These are phyloP conservation scores for Erythrolamprus reginae DNA, from an alignment of 2,113 vertebrate species.

Conservation along the genomic window DNA sequence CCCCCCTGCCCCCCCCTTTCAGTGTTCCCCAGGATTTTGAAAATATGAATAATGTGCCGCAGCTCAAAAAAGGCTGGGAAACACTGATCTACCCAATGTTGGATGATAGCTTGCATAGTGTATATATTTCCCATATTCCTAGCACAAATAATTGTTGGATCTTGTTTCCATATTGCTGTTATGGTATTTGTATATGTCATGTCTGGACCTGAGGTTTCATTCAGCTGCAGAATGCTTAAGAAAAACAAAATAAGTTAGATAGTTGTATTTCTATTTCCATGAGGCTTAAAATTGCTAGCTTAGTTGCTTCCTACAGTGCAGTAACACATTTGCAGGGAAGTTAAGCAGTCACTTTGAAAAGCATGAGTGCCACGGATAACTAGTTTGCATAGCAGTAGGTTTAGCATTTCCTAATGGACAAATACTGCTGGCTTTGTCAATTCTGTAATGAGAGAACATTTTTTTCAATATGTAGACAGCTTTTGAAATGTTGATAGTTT, in stretches of 20 bases:
- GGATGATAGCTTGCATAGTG: conserved; percentile 10
- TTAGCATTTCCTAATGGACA: background rate
- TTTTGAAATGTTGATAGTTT: background rate
- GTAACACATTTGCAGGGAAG: background rate
- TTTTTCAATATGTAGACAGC: background rate
- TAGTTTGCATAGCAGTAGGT: background rate
- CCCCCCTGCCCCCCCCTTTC: too few relatives aligned
- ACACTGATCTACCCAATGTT: conserved; percentile 10
- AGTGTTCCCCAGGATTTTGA: too few relatives aligned
- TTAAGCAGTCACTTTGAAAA: background rate
- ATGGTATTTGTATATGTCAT: background rate
- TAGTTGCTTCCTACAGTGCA: background rate
- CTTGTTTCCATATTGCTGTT: background rate
- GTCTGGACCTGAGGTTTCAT: background rate
- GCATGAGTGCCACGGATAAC: background rate
- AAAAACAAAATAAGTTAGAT: background rate
- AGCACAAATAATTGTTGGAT: background rate
- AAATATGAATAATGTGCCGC: too few relatives aligned
- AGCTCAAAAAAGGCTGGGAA: too few relatives aligned
- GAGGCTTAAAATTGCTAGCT: background rate
- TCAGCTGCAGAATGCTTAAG: background rate
- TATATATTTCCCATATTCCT: background rate
- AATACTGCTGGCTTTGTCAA: background rate
- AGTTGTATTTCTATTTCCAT: background rate
- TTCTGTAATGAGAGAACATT: background rate